These are phyloP conservation scores for Sciaenops ocellatus DNA, from an alignment of 2,797 vertebrate species.

Conservation along the genomic window DNA sequence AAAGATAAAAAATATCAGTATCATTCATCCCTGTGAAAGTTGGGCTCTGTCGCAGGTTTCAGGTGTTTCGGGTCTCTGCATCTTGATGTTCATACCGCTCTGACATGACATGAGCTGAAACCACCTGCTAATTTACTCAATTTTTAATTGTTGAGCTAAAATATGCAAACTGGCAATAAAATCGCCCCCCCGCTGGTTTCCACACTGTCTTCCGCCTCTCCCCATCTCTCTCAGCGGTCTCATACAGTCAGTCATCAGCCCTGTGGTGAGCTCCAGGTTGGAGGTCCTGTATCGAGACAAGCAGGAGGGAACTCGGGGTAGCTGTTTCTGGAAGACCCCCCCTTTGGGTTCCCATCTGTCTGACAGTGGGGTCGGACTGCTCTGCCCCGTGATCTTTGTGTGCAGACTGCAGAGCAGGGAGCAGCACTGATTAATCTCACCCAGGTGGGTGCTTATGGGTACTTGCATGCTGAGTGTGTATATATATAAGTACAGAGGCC, in stretches of 20 bases:
- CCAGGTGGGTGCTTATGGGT: conserved; percentile 14
- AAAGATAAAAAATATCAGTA: neutral
- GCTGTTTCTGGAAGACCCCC: conserved; percentile 42
- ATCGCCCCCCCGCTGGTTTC: neutral
- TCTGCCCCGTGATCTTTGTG: conserved; percentile 25
- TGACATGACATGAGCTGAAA: neutral
- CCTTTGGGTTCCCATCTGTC: conserved; percentile 65
- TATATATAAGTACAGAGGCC: conserved; percentile 3
- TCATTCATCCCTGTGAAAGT: neutral
- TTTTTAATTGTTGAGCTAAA: conserved; percentile 4
- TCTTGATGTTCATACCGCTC: neutral
- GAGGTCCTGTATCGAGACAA: conserved; percentile 50
- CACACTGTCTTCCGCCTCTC: neutral
- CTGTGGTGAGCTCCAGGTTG: conserved; percentile 46
- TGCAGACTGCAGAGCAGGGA: conserved; percentile 40
- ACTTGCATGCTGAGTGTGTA: conserved; percentile 21
- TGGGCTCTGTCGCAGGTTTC: neutral
- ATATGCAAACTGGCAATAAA: conserved; percentile 4
- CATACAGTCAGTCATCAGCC: conserved; percentile 15
- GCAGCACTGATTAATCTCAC: conserved; percentile 33
- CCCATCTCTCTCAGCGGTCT: neutral
- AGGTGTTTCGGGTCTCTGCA: neutral
- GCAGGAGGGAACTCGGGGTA: conserved; percentile 3
- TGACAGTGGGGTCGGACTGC: conserved; percentile 33
- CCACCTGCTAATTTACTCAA: neutral